phyloP scores from a whole-genome alignment of 2,797 vertebrate species.

The Cryptoprocta ferox region DNA sequence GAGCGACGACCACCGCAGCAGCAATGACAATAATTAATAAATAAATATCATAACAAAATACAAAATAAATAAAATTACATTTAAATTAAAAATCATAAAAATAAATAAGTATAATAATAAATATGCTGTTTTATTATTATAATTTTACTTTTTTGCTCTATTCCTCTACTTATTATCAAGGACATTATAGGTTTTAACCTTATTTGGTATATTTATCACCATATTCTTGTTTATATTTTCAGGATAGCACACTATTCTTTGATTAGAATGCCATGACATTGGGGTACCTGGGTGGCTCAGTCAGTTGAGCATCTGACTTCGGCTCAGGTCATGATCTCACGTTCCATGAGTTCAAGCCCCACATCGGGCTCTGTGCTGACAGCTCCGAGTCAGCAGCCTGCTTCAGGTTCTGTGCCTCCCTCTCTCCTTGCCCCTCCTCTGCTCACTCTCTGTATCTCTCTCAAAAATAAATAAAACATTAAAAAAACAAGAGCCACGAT shows the following conservation, averaged over 20 bases:
- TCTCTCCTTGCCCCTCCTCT: too few relatives aligned
- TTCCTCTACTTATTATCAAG: background rate
- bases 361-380: too few relatives aligned
- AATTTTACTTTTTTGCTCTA: background rate
- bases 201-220: background rate
- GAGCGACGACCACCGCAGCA: background rate
- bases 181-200: background rate
- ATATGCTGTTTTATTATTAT: background rate
- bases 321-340: too few relatives aligned
- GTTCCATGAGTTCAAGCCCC: too few relatives aligned
- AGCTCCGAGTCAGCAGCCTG: too few relatives aligned
- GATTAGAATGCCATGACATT: background rate
- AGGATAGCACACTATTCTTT: background rate
- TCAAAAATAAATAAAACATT: too few relatives aligned
- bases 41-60: background rate
- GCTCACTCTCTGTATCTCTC: too few relatives aligned
- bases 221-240: background rate
- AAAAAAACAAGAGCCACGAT: background rate
- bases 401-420: too few relatives aligned
- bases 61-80: background rate
- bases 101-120: background rate
- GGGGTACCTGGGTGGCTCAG: too few relatives aligned
- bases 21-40: background rate
- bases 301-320: too few relatives aligned
- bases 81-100: background rate